Conservation (phyloP, 2,888 invertebrate genomes). For the Hemistola chrysoprasaria region DNA sequence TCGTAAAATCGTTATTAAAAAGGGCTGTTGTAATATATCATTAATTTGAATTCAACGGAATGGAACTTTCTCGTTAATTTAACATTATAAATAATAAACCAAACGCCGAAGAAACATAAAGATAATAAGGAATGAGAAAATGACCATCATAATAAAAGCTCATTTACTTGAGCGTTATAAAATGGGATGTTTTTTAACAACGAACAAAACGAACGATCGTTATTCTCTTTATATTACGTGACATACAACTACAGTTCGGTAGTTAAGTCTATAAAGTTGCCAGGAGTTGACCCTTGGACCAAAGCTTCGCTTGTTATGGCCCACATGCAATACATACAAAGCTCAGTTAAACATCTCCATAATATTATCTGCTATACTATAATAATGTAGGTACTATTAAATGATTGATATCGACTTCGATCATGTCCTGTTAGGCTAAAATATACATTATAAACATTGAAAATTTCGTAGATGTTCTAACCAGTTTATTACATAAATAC, state of each 20-base stretch:
- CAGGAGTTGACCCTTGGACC: conserved; percentile 44
- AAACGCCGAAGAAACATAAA: too few relatives aligned
- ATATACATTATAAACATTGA: too few relatives aligned
- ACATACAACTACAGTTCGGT: conserved; percentile 41
- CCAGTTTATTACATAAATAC: too few relatives aligned
- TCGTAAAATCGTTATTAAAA: too few relatives aligned
- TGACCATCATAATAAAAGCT: not conserved
- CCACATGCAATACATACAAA: conserved; percentile 9
- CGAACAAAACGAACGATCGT: conserved; percentile 22
- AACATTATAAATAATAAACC: too few relatives aligned
- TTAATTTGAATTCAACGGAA: too few relatives aligned
- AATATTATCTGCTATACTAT: not conserved
- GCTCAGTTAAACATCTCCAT: conserved; percentile 2
- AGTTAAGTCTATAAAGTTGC: conserved; percentile 57
- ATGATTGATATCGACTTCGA: too few relatives aligned
- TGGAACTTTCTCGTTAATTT: too few relatives aligned
- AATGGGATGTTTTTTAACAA: conserved; percentile 13
- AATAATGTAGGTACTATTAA: too few relatives aligned
- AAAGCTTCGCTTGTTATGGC: conserved; percentile 54
- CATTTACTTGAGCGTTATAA: conserved; percentile 11
- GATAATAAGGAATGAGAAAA: not conserved
- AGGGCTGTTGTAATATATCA: too few relatives aligned
- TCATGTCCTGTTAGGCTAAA: too few relatives aligned
- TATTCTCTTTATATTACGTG: conserved; percentile 31
- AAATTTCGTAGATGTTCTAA: too few relatives aligned